Conservation (phyloP, 2,797 vertebrate species). For the Notoglanidium macrostoma region DNA sequence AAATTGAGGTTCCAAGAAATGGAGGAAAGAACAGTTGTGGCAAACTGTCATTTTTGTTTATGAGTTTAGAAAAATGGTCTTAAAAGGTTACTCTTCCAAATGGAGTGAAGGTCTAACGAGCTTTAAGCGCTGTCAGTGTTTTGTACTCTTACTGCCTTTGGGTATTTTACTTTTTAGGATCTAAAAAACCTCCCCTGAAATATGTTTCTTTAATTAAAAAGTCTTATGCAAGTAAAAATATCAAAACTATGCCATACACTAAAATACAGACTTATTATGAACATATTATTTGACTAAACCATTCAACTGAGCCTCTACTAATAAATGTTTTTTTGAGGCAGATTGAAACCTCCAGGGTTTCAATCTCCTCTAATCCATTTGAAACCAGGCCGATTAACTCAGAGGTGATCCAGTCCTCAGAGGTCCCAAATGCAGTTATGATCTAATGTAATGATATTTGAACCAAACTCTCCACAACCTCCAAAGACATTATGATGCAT, state of each 20-base stretch:
- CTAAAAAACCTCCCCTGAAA: neutral
- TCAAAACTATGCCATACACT: neutral
- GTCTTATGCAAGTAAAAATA: neutral
- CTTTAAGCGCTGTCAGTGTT: constrained; percentile 7
- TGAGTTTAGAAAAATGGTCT: neutral
- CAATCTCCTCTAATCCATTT: constrained; percentile 28
- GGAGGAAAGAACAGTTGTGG: neutral
- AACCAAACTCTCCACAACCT: constrained; percentile 7
- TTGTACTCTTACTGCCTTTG: neutral
- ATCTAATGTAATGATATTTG: constrained; percentile 15
- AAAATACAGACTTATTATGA: neutral
- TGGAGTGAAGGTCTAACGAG: neutral
- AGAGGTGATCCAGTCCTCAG: constrained; percentile 3
- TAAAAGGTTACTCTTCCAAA: neutral
- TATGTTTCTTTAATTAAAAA: neutral
- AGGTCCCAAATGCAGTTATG: neutral
- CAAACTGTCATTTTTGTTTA: neutral
- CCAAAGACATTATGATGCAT: neutral
- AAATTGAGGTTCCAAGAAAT: constrained; percentile 1
- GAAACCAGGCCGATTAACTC: constrained; percentile 32
- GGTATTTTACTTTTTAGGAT: neutral
- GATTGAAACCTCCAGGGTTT: constrained; percentile 14
- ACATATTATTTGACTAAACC: neutral
- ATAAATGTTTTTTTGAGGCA: constrained; percentile 7
- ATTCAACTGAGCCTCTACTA: neutral